Conservation (phyloP, 1,140 invertebrate genomes). For the Antheraea mylitta region DNA sequence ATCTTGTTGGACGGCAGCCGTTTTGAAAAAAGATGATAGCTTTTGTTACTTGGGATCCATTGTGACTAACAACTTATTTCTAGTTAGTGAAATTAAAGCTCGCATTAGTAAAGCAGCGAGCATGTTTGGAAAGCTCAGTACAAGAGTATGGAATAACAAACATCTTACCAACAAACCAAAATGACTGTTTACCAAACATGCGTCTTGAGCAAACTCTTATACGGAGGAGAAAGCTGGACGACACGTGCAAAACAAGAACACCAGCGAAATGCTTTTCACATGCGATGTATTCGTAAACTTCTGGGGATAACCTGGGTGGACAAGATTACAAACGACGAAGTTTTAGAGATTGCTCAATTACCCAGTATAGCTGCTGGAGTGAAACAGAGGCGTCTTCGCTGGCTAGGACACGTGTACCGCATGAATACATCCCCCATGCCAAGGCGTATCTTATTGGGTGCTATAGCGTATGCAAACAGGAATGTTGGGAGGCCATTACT, state of each 20-base stretch:
- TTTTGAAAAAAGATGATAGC: too few relatives aligned
- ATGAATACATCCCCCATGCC: background rate
- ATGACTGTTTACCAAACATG: slow-evolving; percentile 16
- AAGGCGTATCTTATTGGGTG: background rate
- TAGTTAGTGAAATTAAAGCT: background rate
- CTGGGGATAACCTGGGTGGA: background rate
- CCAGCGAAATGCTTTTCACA: slow-evolving; percentile 16
- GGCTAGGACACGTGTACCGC: background rate
- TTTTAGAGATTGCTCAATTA: background rate
- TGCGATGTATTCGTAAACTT: slow-evolving; percentile 13
- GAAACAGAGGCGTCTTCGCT: background rate
- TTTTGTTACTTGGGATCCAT: background rate
- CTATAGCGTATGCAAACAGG: background rate
- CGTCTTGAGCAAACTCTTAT: slow-evolving; percentile 21
- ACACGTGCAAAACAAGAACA: slow-evolving; percentile 17
- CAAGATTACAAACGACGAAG: background rate
- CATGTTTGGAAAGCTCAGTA: background rate
- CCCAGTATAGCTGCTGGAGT: background rate
- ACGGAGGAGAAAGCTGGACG: slow-evolving; percentile 22
- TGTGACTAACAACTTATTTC: background rate
- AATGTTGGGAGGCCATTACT: background rate
- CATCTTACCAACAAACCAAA: slow-evolving; percentile 17
- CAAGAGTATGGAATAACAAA: slow-evolving; percentile 19
- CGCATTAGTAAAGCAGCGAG: background rate
- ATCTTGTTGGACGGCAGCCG: too few relatives aligned